These are phyloP conservation scores for Harpagoxenus sublaevis DNA, from an alignment of 2,888 invertebrate species.

Conservation along the genomic window DNA sequence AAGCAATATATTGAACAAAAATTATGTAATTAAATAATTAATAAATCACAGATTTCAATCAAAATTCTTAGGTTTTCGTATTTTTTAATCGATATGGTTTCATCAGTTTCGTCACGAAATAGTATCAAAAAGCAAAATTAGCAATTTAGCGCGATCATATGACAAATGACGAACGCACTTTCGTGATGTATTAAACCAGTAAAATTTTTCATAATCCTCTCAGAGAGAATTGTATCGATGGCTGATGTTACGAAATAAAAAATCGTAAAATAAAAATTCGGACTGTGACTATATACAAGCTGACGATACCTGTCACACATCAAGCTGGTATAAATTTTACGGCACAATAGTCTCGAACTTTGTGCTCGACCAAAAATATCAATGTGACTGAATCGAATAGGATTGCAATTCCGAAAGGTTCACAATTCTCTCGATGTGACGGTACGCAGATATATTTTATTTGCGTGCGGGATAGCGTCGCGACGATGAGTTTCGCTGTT, in stretches of 20 bases:
- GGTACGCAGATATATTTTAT: not conserved
- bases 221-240: not conserved
- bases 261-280: not conserved
- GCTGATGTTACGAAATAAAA: not conserved
- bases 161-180: not conserved
- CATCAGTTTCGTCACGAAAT: not conserved
- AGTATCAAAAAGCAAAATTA: not conserved
- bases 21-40: not conserved
- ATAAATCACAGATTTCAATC: not conserved
- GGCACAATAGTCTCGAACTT: not conserved
- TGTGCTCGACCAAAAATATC: not conserved
- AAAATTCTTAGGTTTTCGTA: not conserved
- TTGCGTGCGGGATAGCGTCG: conserved; percentile 47
- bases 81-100: not conserved
- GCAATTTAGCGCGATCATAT: not conserved
- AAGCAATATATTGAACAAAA: not conserved
- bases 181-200: not conserved
- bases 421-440: not conserved
- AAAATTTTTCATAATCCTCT: not conserved
- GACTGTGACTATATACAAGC: not conserved
- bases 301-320: conserved; percentile 3
- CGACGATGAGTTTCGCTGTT: conserved; percentile 71
- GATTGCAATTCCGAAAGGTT: not conserved
- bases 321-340: not conserved
- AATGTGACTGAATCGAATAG: not conserved